These are phyloP conservation scores for Caenorhabditis tropicalis DNA, from an alignment of 1,140 invertebrate species.

Conservation along the genomic window DNA sequence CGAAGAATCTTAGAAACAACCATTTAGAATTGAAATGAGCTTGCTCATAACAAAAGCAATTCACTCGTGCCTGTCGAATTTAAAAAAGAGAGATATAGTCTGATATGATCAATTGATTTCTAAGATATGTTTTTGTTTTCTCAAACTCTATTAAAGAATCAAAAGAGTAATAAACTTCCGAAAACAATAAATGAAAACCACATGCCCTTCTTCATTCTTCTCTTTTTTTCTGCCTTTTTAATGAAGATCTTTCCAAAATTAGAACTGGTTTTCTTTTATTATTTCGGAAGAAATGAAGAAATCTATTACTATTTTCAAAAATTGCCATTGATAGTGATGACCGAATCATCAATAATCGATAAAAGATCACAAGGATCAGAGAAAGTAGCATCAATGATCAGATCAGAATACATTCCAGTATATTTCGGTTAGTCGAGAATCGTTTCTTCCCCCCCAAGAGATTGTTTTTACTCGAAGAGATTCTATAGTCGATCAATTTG, in stretches of 20 bases:
- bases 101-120: no score
- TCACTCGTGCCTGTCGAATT: no score
- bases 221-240: not conserved
- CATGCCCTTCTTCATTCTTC: not conserved
- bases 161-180: conserved; percentile 26
- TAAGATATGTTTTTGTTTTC: not conserved
- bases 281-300: not conserved
- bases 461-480: no score
- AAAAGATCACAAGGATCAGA: conserved; percentile 18
- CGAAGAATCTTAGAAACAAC: no score
- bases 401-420: not conserved
- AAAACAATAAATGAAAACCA: not conserved
- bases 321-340: conserved; percentile 21
- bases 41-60: no score
- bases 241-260: not conserved
- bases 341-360: conserved; percentile 16
- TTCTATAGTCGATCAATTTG: not conserved
- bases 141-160: not conserved
- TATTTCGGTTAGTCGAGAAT: not conserved
- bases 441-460: not conserved
- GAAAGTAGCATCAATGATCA: conserved; percentile 8
- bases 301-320: conserved; percentile 30
- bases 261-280: not conserved
- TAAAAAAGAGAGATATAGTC: no score
- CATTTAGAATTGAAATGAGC: no score